A percentile compares a stretch with the other conserved stretches of the same genome.
These are phyloP conservation scores for Drosophila anomalipes DNA, from an alignment of 2,888 invertebrate genomes.

Conservation along the genomic window DNA sequence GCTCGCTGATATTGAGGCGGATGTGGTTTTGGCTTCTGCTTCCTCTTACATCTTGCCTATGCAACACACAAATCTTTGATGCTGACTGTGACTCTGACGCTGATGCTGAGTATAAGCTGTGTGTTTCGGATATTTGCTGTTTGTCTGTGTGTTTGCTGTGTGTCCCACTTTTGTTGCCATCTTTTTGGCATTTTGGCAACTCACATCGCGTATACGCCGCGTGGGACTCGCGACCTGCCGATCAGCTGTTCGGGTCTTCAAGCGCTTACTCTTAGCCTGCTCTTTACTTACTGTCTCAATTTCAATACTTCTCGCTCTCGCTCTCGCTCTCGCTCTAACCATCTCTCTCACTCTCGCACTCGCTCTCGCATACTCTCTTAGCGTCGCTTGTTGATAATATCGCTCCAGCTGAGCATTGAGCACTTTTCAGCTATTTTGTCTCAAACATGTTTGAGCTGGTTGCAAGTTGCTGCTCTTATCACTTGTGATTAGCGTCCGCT, in stretches of 20 bases:
- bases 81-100: not conserved
- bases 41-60: conserved; percentile 57
- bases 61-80: conserved; percentile 9
- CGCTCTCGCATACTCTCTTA: not conserved
- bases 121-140: conserved; percentile 4
- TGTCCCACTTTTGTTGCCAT: conserved; percentile 43
- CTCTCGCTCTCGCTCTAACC: not conserved
- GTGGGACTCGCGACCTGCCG: conserved; percentile 29
- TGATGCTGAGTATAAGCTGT: not conserved
- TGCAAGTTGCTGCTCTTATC: conserved; percentile 60
- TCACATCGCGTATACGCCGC: conserved; percentile 58
- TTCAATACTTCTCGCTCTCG: not conserved
- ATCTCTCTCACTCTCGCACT: not conserved
- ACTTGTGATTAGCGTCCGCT: conserved; percentile 30
- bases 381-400: not conserved
- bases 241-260: conserved; percentile 46
- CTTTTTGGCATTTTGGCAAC: conserved; percentile 30
- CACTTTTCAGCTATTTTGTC: conserved; percentile 43
- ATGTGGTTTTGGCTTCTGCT: conserved; percentile 44
- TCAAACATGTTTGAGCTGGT: conserved; percentile 65
- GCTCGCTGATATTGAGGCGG: conserved; percentile 56
- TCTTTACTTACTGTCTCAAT: conserved; percentile 19
- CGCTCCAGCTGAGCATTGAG: conserved; percentile 44
- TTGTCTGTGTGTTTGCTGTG: conserved; percentile 15
- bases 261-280: conserved; percentile 27